Base-by-base conservation (phyloP, 2,797 vertebrate genomes). In the Micrastur ruficollis region DNA sequence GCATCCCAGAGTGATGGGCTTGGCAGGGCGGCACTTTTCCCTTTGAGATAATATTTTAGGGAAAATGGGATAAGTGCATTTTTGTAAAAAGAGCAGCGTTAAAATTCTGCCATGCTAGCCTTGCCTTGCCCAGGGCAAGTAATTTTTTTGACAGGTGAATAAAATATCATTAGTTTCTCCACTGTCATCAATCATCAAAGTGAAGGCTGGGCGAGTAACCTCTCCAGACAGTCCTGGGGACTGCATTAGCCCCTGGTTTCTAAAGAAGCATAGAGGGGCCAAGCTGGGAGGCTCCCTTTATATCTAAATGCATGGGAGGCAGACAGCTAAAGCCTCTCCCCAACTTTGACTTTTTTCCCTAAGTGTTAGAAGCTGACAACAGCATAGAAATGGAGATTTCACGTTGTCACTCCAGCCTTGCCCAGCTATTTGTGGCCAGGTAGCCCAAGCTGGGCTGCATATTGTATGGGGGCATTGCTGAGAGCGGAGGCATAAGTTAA, bases 101-200 rank as follows among this genome's bases (percentile, higher is more conserved):
- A 49, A 52, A 56, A 90, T 90, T 86, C 89, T 78, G 27, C 72
- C 0, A 1, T 29, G 62, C 66, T 78, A 58, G 90, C 68, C 56
- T 70, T 56, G 71, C 95, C 80, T 89, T 42, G 85, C 79, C 67
- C 36, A 47, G 70, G 84, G 93, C 76, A 97, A 96, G 82, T 94
- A 97, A 97, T 97, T 96, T 87, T 93, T 97, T 97, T 97, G 97
- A 96, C 96, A 97, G 80, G 93, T 96, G 97, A 92, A 97, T 96
- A 96, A 96, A 95, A 93, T 97, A 95, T 97, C 91, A 94, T 97
- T 97, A 86, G 95, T 91, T 96, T 92, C 91, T 96, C 82, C 91
- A 61, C 96, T 94, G 93, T 93, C 95, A 94, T 96, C 95, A 79
- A 83, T 89, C 88, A 81, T 47, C 94, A 94, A 82, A 93, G 92